Conservation (phyloP, 2,888 invertebrate genomes). For the Volucella inflata region DNA sequence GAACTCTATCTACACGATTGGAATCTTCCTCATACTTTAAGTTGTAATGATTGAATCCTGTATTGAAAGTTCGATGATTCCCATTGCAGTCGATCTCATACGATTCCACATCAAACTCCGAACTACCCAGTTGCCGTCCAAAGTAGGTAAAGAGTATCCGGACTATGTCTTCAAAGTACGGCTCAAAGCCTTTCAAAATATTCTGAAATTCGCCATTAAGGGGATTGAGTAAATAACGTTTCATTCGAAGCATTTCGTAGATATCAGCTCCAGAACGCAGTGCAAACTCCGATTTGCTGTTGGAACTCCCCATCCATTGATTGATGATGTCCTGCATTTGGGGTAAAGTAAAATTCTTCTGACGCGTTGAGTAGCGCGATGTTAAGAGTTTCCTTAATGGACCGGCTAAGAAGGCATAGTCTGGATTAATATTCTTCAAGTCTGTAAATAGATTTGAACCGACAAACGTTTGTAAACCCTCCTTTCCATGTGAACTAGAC, state of each 20-base stretch:
- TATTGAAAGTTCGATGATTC: constrained; percentile 62
- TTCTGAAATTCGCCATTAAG: constrained; percentile 27
- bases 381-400: constrained; percentile 34
- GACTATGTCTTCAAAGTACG: constrained; percentile 20
- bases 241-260: constrained; percentile 28
- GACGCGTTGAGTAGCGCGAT: constrained; percentile 28
- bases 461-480: constrained; percentile 12
- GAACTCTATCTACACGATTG: constrained; percentile 25
- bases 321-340: constrained; percentile 16
- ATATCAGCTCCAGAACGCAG: constrained; percentile 36
- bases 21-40: constrained; percentile 51
- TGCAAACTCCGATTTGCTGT: not conserved
- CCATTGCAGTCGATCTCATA: constrained; percentile 69
- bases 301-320: constrained; percentile 11
- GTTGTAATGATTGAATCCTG: constrained; percentile 49
- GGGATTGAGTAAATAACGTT: constrained; percentile 24
- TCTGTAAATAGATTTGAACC: constrained; percentile 18
- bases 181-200: constrained; percentile 15
- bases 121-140: constrained; percentile 36
- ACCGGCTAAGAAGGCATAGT: constrained; percentile 16
- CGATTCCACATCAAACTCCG: constrained; percentile 56
- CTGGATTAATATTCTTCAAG: constrained; percentile 7
- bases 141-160: constrained; percentile 35
- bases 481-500: constrained; percentile 38
- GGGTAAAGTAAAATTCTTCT: not conserved